These are phyloP conservation scores for Perdita meconis DNA, from an alignment of 2,888 invertebrate species.

Conservation along the genomic window DNA sequence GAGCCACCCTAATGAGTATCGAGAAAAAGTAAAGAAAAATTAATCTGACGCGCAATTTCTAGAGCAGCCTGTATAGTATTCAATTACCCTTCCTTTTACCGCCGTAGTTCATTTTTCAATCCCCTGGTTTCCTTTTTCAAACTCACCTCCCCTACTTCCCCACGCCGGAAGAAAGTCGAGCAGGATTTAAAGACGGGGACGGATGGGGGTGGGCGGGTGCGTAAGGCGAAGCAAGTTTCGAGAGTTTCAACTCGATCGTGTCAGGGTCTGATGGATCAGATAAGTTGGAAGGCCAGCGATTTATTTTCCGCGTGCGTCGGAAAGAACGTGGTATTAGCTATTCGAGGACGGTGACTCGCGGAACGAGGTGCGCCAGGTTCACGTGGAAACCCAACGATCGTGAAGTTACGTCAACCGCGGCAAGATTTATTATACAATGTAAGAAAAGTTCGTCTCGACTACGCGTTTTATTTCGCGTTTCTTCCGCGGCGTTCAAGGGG, in stretches of 20 bases:
- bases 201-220: no score
- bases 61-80: no score
- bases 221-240: slow-evolving; percentile 39
- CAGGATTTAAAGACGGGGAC: no score
- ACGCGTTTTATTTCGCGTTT: slow-evolving; percentile 38
- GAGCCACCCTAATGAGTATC: no score
- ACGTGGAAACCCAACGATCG: slow-evolving; percentile 38
- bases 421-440: slow-evolving; percentile 42
- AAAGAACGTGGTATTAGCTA: slow-evolving; percentile 50
- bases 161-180: no score
- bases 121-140: no score
- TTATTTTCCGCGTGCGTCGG: slow-evolving; percentile 42
- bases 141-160: no score
- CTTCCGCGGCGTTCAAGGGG: background rate
- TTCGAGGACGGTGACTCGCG: slow-evolving; percentile 49
- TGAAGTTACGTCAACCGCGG: slow-evolving; percentile 6
- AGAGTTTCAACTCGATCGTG: slow-evolving; percentile 39
- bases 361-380: slow-evolving; percentile 27
- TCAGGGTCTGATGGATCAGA: slow-evolving; percentile 44
- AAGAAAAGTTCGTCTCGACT: slow-evolving; percentile 27
- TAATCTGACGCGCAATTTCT: no score
- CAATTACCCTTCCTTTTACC: no score
- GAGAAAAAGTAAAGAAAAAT: no score
- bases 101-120: no score
- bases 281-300: slow-evolving; percentile 46